These are phyloP conservation scores for Athalia cordata DNA, from an alignment of 2,888 invertebrate species.

Conservation along the genomic window DNA sequence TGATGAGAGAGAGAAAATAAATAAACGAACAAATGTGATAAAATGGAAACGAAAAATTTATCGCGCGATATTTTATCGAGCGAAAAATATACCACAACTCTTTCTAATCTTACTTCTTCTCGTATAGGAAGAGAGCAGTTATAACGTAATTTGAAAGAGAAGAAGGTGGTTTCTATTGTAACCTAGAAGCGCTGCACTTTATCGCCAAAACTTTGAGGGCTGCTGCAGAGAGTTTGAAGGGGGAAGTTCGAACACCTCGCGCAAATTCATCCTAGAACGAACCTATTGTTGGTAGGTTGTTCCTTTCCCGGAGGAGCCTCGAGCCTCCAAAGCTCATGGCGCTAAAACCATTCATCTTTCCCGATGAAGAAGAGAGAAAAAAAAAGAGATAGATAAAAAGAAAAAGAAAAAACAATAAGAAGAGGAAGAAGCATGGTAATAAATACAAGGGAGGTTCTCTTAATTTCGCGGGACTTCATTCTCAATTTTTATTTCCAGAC, in stretches of 20 bases:
- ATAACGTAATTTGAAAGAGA: conserved; percentile 28
- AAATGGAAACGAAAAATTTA: not conserved
- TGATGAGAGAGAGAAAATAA: not conserved
- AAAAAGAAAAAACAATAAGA: not conserved
- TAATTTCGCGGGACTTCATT: conserved; percentile 31
- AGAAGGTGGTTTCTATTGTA: conserved; percentile 39
- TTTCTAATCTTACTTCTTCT: conserved; percentile 5
- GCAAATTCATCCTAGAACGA: conserved; percentile 40
- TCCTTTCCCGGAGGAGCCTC: not conserved
- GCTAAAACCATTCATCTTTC: conserved; percentile 28
- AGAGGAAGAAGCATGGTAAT: conserved; percentile 19
- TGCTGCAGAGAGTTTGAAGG: not conserved
- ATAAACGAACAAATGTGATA: not conserved
- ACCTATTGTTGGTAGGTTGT: conserved; percentile 34
- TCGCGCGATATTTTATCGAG: conserved; percentile 14
- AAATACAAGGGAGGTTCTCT: conserved; percentile 30
- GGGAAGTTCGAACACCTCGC: conserved; percentile 26
- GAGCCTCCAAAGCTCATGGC: too few relatives aligned
- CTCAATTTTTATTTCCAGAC: not conserved
- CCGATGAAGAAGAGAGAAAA: too few relatives aligned
- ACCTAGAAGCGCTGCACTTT: conserved; percentile 39
- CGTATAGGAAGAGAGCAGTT: not conserved
- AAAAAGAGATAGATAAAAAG: conserved; percentile 7
- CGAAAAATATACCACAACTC: conserved; percentile 19
- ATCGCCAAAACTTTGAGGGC: conserved; percentile 13